Evolutionary conservation across 2,888 invertebrate genomes (phyloP), one percentile per base, ranked within the genome.

Genomic region (Arge pagana): DNA sequence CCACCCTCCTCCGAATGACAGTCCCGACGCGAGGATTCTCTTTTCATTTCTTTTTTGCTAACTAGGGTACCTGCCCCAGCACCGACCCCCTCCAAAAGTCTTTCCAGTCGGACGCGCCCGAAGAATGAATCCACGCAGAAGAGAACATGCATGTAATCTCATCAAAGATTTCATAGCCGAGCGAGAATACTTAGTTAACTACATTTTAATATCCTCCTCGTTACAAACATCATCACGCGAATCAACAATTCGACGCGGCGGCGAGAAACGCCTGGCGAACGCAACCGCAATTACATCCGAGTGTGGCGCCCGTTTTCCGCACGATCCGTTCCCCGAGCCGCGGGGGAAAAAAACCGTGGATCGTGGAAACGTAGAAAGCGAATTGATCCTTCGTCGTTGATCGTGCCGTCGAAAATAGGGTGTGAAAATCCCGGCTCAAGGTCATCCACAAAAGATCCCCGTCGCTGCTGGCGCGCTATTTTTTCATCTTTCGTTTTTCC

Each of bases 41-140:
- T 42, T 30, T 42, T 42, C 10, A 36, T 15, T 48, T 50, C 45
- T 48, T 50, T 51, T 45, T 39, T 45, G 37, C 40, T 39, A 18
- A 51, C 51, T 51, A 21, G 23, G 57, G 61, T 65, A 61, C 64
- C 62, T 61, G 62, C 62, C 61, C 63, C 54, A 45, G 49, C 36
- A 53, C 50, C 52, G 56, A 37, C 49, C 50, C 63, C 64, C 66
- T 60, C 57, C 55, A 60, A 63, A 64, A 61, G 65, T 72, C 70
- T 67, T 72, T 67, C 65, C 71, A 56, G 63, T 43, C 64, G 70
- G 67, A 74, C 74, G 73, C 74, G 62, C 55, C 18, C 55, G 53
- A 54, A 69, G 64, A 74, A 72, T 72, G 61, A 62, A 63, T 66
- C 36, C 45, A 23, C 40, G 45, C 54, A 39, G 35, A 50, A 50